Percentiles rank a stretch among this genome's conserved stretches.
Evolutionary conservation across 2,113 vertebrate genomes (phyloP).

Genomic region (Phalacrocorax aristotelis): DNA sequence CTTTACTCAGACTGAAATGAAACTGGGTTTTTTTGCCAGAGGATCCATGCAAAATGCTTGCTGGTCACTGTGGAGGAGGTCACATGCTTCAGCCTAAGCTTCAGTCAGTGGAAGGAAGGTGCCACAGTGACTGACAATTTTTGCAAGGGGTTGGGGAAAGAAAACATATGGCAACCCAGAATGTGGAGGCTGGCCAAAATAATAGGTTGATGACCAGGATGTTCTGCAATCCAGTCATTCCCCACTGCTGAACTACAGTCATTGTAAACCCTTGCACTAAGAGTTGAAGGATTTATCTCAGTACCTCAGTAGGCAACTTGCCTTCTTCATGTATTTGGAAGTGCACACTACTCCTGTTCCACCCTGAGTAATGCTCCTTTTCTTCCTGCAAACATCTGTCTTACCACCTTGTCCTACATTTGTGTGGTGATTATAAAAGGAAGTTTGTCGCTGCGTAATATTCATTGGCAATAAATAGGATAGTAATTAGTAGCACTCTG

Average conservation of each 20-base stretch:
- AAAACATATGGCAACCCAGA: not conserved
- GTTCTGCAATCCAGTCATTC: not conserved
- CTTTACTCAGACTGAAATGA: not conserved
- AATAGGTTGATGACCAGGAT: not conserved
- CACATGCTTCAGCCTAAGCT: not conserved
- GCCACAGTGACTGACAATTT: not conserved
- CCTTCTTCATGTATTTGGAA: not conserved
- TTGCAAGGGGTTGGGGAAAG: not conserved
- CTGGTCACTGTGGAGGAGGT: not conserved
- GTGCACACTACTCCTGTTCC: not conserved
- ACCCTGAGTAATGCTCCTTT: not conserved
- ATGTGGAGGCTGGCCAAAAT: not conserved
- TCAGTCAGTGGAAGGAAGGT: not conserved
- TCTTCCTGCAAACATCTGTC: not conserved
- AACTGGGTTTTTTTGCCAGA: not conserved
- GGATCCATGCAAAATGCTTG: not conserved
- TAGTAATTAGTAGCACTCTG: not conserved
- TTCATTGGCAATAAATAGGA: not conserved
- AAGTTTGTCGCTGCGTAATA: not conserved
- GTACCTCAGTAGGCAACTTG: not conserved
- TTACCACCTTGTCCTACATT: not conserved
- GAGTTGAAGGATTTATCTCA: not conserved
- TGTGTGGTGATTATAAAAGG: not conserved
- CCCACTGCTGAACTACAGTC: not conserved
- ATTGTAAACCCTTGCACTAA: not conserved